A percentile compares a stretch with the other conserved stretches of the same genome.
Conservation (phyloP, 2,113 vertebrate species). For the Forbesichthys agassizii region DNA sequence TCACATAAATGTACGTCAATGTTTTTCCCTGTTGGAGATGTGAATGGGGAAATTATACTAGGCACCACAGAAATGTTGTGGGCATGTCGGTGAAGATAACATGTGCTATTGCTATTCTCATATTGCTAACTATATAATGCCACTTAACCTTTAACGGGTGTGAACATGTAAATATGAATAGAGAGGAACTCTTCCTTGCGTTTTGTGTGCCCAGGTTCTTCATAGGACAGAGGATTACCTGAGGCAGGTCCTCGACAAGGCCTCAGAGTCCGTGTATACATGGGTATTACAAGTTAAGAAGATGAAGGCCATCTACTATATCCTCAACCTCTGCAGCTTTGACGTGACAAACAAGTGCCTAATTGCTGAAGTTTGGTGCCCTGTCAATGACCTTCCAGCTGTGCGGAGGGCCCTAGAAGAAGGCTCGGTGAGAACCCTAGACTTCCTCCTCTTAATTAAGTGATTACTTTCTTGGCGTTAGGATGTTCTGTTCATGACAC, state of each 20-base stretch:
- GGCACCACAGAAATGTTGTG: no score
- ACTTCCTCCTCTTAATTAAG: not conserved
- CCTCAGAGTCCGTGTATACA: constrained; percentile 86
- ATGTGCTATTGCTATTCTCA: no score
- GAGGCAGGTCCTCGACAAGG: constrained; percentile 89
- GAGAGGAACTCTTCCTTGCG: not conserved
- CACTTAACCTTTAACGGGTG: no score
- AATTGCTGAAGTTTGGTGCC: constrained; percentile 97
- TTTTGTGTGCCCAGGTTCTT: constrained; percentile 80
- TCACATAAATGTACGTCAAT: no score
- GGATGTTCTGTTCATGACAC: not conserved
- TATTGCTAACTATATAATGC: no score
- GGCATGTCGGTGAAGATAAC: no score
- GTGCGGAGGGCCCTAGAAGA: constrained; percentile 86
- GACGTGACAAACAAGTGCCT: constrained; percentile 98
- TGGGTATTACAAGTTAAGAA: constrained; percentile 94
- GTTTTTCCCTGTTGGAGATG: no score
- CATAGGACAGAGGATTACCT: constrained; percentile 93
- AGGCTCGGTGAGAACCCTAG: constrained; percentile 86
- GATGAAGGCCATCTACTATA: constrained; percentile 98
- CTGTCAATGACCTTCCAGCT: constrained; percentile 82
- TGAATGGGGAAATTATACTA: no score
- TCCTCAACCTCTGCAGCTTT: constrained; percentile 95
- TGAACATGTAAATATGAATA: no score
- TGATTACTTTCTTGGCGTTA: no score